Evolutionary conservation across 1,140 invertebrate genomes (phyloP), one percentile per base, ranked within the genome.

Genomic region (Galleria mellonella): DNA sequence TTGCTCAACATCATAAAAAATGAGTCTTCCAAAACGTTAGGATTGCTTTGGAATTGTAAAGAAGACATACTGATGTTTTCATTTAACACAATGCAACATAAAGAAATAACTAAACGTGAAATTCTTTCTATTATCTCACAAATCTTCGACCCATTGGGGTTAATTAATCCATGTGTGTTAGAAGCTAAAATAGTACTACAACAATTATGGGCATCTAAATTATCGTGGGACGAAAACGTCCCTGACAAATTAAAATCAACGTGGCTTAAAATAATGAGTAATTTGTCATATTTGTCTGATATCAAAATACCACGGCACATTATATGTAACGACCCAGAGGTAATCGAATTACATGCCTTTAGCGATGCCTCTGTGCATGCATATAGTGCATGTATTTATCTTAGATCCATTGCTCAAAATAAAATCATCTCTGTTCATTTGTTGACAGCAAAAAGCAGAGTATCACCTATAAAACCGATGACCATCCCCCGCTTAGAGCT

Each of bases 161-260:
- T 13, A 36, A 9, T 10, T 13, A 52, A 12, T 37, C 42, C 9
- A 46, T 52, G 17, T 13, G 27, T 2, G 2, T 43, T 52, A 17
- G 12, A 14, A 8, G 50, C 43, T 6, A 69, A 69, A 55, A 51
- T 63, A 4, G 42, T 61, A 9, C 38, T 70, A 11, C 63, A 47
- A 48, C 39, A 43, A 39, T 14, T 43, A 49, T 67, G 60, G 14
- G 45, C 42, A 39, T 10, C 41, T 4, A 14, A 50, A 49, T 42
- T 30, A 17, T 29, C n/a, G 9, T 55, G 52, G 52, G 52, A 55
- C 14, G 40, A 49, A 15, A 27, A 36, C 30, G 37, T 48, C 9
- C 9, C 46, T 1, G 9, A 36, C 6, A 32, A 44, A 12, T 32
- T 44, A 9, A 27, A 43, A 17, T 31, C 43, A 14, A 23, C 32